These are phyloP conservation scores for Lutra lutra DNA, from an alignment of 2,797 vertebrate genomes.

Conservation along the genomic window DNA sequence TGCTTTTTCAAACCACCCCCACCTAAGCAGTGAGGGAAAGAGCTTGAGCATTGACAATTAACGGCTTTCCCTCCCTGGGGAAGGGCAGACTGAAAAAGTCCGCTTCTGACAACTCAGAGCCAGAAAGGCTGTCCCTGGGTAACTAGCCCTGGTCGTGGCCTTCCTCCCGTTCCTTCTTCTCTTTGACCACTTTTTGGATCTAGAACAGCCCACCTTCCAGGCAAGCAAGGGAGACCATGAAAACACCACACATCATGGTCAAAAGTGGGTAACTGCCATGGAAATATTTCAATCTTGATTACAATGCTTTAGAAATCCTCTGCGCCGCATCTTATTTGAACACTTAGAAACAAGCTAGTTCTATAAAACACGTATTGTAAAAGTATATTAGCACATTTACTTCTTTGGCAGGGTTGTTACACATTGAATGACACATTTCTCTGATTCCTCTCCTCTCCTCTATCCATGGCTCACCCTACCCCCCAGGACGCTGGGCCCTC, in stretches of 20 bases:
- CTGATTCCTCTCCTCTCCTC: neutral
- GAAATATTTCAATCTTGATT: neutral
- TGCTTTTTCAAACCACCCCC: neutral
- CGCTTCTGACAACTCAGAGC: neutral
- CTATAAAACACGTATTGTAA: neutral
- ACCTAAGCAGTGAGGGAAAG: neutral
- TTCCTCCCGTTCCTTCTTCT: too few species aligned
- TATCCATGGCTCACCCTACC: fast-evolving
- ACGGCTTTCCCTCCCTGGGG: neutral
- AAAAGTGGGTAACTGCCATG: neutral
- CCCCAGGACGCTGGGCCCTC: neutral
- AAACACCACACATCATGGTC: neutral
- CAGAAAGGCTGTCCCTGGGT: neutral
- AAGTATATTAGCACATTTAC: neutral
- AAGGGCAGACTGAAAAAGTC: neutral
- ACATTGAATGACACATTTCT: neutral
- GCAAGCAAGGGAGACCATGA: neutral
- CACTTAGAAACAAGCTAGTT: neutral
- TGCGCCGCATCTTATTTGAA: neutral
- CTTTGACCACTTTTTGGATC: neutral
- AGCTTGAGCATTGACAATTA: neutral
- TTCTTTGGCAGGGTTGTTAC: neutral
- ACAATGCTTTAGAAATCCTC: neutral
- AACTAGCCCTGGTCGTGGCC: neutral
- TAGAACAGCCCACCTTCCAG: fast-evolving